These are phyloP conservation scores for Tragelaphus imberbis DNA, from an alignment of 2,113 vertebrate genomes.

Conservation along the genomic window DNA sequence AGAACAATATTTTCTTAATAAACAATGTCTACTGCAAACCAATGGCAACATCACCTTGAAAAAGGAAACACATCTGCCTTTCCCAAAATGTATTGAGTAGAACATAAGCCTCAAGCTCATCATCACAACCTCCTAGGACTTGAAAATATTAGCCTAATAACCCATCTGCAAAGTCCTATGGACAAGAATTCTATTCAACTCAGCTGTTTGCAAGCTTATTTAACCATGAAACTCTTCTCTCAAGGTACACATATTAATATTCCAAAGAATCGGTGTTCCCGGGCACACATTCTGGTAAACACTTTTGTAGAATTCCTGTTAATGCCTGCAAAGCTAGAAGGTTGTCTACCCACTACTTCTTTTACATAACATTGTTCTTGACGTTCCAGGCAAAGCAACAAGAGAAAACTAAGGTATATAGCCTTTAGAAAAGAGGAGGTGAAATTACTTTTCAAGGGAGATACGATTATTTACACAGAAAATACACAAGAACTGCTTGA, in stretches of 20 bases:
- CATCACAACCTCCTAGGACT: background rate
- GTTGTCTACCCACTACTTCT: background rate
- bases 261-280: conserved; percentile 5
- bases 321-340: background rate
- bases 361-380: conserved; percentile 11
- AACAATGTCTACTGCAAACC: background rate
- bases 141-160: conserved; percentile 15
- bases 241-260: conserved; percentile 1
- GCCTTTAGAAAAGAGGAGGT: background rate
- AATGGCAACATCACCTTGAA: background rate
- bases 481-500: background rate
- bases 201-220: conserved; percentile 25
- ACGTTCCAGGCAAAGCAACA: background rate
- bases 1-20: conserved; percentile 2
- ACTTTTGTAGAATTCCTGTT: background rate
- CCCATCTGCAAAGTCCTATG: background rate
- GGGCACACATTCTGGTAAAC: background rate
- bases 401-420: background rate
- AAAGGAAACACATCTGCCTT: background rate
- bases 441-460: background rate
- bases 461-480: background rate
- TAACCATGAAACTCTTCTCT: conserved; percentile 16
- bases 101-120: background rate
- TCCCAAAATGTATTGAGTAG: background rate
- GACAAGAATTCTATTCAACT: conserved; percentile 44